Percentiles rank a stretch among this genome's conserved stretches.
Conservation (phyloP, 2,113 vertebrate genomes). For the Protobothrops mucrosquamatus region DNA sequence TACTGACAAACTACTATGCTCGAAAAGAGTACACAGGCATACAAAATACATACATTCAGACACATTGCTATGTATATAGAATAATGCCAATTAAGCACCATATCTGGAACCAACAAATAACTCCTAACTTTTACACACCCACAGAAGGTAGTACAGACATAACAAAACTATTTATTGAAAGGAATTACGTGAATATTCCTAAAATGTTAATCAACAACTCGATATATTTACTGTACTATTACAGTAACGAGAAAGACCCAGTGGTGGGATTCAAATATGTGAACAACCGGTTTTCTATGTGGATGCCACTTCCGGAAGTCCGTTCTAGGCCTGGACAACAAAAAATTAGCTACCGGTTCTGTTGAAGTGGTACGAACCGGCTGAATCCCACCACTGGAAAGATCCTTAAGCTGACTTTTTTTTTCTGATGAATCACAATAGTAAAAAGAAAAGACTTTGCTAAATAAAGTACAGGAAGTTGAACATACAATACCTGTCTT, state of each 20-base stretch:
- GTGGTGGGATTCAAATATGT: too few species aligned
- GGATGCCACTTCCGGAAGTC: too few species aligned
- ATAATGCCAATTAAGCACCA: neutral
- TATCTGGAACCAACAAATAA: neutral
- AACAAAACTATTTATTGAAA: neutral
- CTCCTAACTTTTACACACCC: neutral
- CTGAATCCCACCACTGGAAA: too few species aligned
- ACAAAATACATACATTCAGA: neutral
- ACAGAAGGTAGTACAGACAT: neutral
- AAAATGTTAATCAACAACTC: neutral
- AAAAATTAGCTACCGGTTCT: too few species aligned
- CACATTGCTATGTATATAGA: neutral
- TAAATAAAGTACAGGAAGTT: neutral
- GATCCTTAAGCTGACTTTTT: neutral
- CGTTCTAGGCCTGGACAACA: too few species aligned
- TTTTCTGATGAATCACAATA: neutral
- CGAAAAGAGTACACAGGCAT: neutral
- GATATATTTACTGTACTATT: neutral
- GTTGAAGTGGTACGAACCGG: too few species aligned
- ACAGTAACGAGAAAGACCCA: neutral
- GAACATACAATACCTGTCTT: constrained; percentile 77
- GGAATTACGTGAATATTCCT: neutral
- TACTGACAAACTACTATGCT: neutral
- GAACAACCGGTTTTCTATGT: too few species aligned
- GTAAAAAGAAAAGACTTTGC: neutral